These are phyloP conservation scores for Gryllus longicercus DNA, from an alignment of 2,888 invertebrate species.

Conservation along the genomic window DNA sequence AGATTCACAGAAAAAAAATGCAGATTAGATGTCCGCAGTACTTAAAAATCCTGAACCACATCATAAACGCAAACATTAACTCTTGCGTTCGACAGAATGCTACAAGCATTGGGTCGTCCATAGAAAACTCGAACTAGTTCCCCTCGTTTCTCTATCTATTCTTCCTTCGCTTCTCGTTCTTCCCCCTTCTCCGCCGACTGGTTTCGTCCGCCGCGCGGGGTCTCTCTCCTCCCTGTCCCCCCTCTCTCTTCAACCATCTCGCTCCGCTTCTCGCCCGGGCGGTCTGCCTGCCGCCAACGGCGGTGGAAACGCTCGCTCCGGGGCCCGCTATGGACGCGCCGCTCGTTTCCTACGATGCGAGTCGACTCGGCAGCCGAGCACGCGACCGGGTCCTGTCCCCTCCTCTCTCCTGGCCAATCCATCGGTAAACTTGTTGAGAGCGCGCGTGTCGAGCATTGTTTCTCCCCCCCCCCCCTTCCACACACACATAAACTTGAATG, in stretches of 20 bases:
- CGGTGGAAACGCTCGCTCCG: not conserved
- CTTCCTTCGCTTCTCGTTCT: not conserved
- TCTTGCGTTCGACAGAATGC: too few species aligned
- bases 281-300: not conserved
- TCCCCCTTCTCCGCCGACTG: not conserved
- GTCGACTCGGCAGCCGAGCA: not conserved
- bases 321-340: not conserved
- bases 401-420: not conserved
- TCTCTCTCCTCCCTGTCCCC: constrained; percentile 11
- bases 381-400: not conserved
- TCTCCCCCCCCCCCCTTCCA: too few species aligned
- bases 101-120: too few species aligned
- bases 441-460: too few species aligned
- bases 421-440: not conserved
- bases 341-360: not conserved
- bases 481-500: too few species aligned
- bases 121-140: not conserved
- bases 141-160: not conserved
- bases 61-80: too few species aligned
- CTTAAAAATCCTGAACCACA: too few species aligned
- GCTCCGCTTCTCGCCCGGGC: not conserved
- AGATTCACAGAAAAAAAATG: too few species aligned
- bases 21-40: too few species aligned
- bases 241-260: constrained; percentile 3
- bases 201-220: not conserved